Conservation (phyloP, 2,797 vertebrate species). For the Amphiprion clarkii region DNA sequence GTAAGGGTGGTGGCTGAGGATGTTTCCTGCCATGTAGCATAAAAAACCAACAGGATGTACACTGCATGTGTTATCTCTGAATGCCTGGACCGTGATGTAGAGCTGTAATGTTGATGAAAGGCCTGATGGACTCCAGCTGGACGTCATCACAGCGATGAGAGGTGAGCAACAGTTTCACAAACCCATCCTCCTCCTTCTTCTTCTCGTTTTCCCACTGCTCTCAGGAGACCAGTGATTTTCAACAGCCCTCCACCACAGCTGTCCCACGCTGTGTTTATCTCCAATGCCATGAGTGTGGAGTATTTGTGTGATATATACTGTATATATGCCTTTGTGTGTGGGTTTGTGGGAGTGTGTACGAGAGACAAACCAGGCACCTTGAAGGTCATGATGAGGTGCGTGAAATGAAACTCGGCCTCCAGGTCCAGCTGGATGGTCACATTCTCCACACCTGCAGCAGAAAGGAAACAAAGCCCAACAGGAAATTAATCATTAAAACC, state of each 20-base stretch:
- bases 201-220: constrained; percentile 56
- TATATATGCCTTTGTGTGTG: constrained; percentile 5
- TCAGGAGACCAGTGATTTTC: constrained; percentile 66
- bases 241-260: constrained; percentile 75
- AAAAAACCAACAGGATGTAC: constrained; percentile 24
- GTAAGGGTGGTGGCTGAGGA: not conserved
- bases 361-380: constrained; percentile 86
- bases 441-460: constrained; percentile 91
- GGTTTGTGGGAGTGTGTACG: constrained; percentile 8
- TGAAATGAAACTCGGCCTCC: constrained; percentile 99
- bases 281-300: constrained; percentile 8
- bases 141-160: constrained; percentile 23
- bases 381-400: constrained; percentile 99
- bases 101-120: constrained; percentile 2
- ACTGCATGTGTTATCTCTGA: constrained; percentile 12
- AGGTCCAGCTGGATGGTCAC: constrained; percentile 96
- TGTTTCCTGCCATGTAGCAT: constrained; percentile 3
- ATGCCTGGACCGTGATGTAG: constrained; percentile 26
- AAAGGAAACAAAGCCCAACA: constrained; percentile 30
- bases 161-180: constrained; percentile 6
- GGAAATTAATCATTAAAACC: constrained; percentile 41
- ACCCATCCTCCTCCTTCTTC: constrained; percentile 26
- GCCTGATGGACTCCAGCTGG: constrained; percentile 51
- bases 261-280: constrained; percentile 51
- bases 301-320: constrained; percentile 12